Evolutionary conservation across 2,113 vertebrate genomes (phyloP), one percentile per base, ranked within the genome.

Genomic region (Notothenia rossii): DNA sequence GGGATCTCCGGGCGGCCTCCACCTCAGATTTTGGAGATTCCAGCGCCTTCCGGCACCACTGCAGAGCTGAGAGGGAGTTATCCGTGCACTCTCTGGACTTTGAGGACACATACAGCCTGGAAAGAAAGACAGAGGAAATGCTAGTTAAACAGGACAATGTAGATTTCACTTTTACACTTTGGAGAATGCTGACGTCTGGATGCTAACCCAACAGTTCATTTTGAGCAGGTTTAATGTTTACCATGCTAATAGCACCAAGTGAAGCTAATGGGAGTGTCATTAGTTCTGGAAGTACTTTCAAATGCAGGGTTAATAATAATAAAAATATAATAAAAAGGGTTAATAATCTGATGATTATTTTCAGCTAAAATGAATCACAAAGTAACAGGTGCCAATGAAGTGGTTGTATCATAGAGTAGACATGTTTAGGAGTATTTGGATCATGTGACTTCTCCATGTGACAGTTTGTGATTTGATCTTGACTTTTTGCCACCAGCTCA

Each of bases 11-110:
- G 67, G 95, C 94, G 14, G 96, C 92, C 84, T 97, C 96, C 91
- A 95, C 91, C 81, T 98, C 97, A 0, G 96, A 94, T 80, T 90
- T 95, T 18, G 96, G 97, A 60, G 94, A 88, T 89, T 98, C 97
- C 82, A 99, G 93, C 79, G 95, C 91, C 40, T 91, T 96, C 48
- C 98, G 95, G 91, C 97, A 97, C 98, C 98, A 99, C 87, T 97
- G 95, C 77, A 98, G 90, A 56, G 97, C 94, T 14, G 84, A 95
- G 75, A 95, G 14, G 48, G 88, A 62, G 55, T 93, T 91, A 5
- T 94, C 93, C 51, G 86, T 73, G 51, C 88, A 48, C 36, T 75
- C 87, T 13, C 68, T 87, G 81, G 96, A 94, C 59, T 94, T 93
- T 53, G 96, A 93, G 9, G 95, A 94, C 67, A 92, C 69, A 0